Evolutionary conservation across 2,888 invertebrate genomes (phyloP).

Genomic region (Acanthosepion lycidas): DNA sequence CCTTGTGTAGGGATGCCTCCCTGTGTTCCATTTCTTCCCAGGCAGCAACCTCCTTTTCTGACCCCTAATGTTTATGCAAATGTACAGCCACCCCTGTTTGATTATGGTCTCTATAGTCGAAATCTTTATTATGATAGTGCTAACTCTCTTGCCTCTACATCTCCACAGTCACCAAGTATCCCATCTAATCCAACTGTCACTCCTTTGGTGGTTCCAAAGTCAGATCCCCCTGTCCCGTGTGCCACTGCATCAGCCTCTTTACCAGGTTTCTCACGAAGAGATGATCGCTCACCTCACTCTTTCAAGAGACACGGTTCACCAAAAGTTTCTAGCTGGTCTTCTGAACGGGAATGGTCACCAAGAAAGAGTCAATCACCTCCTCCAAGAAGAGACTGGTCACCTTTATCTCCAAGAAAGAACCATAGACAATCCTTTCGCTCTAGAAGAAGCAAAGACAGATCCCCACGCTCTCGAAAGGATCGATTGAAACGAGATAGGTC

Average conservation of each 20-base stretch:
- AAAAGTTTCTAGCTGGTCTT: neutral
- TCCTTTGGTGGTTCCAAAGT: neutral
- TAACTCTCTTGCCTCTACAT: neutral
- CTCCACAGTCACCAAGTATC: neutral
- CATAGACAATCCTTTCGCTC: neutral
- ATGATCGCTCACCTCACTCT: neutral
- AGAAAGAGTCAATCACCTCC: neutral
- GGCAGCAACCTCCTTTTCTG: neutral
- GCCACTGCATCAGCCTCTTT: neutral
- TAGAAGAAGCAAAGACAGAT: neutral
- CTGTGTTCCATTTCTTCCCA: conserved; percentile 34
- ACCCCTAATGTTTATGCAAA: neutral
- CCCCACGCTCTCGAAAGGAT: neutral
- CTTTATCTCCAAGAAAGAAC: neutral
- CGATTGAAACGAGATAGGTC: neutral
- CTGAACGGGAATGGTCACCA: conserved; percentile 13
- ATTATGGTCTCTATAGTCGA: neutral
- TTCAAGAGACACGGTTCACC: neutral
- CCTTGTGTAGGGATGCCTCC: neutral
- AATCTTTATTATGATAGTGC: neutral
- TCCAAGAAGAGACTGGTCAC: neutral
- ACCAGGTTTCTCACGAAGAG: conserved; percentile 10
- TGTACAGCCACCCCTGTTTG: neutral
- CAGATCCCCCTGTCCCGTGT: neutral
- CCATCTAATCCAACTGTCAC: neutral